A percentile compares a stretch with the other conserved stretches of the same genome.
These are phyloP conservation scores for Aspidapion aeneum DNA, from an alignment of 2,888 invertebrate species.

Conservation along the genomic window DNA sequence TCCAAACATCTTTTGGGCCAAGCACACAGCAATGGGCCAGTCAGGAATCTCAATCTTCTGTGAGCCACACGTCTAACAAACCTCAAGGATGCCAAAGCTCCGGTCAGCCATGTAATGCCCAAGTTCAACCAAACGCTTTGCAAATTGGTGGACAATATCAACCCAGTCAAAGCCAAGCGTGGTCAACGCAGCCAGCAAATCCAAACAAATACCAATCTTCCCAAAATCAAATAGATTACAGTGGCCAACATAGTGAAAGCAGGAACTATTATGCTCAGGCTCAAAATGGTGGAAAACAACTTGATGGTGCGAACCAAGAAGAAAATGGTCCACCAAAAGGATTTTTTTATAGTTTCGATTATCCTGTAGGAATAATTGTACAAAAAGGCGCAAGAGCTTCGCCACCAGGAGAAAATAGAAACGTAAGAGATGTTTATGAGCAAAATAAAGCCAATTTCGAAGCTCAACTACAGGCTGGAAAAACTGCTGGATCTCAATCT, in stretches of 20 bases:
- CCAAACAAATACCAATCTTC: neutral
- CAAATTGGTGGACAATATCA: constrained; percentile 5
- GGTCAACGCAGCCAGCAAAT: too few relatives aligned
- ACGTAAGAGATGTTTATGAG: constrained; percentile 36
- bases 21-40: neutral
- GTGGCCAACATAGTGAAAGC: constrained; percentile 29
- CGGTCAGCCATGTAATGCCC: neutral
- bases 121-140: neutral
- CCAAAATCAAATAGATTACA: constrained; percentile 28
- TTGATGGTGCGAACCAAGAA: constrained; percentile 28
- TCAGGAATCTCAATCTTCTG: neutral
- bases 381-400: constrained; percentile 37
- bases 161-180: constrained; percentile 9
- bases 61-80: neutral
- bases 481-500: constrained; percentile 8
- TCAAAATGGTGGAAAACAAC: constrained; percentile 23
- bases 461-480: constrained; percentile 34
- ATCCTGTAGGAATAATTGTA: constrained; percentile 57
- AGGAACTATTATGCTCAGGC: constrained; percentile 23
- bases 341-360: constrained; percentile 69
- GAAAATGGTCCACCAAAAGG: constrained; percentile 59
- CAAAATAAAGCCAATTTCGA: constrained; percentile 41
- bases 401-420: constrained; percentile 29
- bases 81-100: neutral
- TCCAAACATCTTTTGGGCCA: neutral